Conservation (phyloP, 2,888 invertebrate genomes). For the Hesperia comma region DNA sequence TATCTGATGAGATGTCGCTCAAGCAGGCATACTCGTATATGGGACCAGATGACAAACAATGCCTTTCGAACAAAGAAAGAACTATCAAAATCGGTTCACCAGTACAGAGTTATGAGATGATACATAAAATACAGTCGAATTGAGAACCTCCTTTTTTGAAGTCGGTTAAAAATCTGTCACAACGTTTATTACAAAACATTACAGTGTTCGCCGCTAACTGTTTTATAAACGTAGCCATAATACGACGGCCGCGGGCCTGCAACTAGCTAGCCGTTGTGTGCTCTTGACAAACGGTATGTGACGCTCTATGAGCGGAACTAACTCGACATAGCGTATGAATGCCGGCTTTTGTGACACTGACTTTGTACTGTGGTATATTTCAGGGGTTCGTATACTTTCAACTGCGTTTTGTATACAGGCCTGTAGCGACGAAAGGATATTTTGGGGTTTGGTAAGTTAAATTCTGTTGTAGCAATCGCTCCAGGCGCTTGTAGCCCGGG, state of each 20-base stretch:
- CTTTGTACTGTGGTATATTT: not conserved
- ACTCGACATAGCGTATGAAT: not conserved
- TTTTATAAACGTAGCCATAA: not conserved
- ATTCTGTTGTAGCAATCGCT: not conserved
- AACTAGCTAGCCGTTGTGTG: not conserved
- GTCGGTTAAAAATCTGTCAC: no score
- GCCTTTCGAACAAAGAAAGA: no score
- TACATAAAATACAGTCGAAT: no score
- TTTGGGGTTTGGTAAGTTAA: not conserved
- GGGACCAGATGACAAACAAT: no score
- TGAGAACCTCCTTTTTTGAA: no score
- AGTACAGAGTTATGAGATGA: no score
- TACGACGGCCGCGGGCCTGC: not conserved
- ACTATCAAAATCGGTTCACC: no score
- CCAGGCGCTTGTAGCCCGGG: no score
- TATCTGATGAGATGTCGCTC: no score
- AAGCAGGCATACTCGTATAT: no score
- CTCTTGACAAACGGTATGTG: slow-evolving; percentile 1
- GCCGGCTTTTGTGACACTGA: not conserved
- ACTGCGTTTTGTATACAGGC: not conserved
- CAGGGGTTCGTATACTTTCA: not conserved
- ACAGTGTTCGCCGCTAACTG: no score
- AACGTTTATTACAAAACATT: no score
- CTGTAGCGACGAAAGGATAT: not conserved
- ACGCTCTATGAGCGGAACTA: slow-evolving; percentile 1